Evolutionary conservation across 2,797 vertebrate genomes (phyloP).

Genomic region (Paedocypris micromegethes): DNA sequence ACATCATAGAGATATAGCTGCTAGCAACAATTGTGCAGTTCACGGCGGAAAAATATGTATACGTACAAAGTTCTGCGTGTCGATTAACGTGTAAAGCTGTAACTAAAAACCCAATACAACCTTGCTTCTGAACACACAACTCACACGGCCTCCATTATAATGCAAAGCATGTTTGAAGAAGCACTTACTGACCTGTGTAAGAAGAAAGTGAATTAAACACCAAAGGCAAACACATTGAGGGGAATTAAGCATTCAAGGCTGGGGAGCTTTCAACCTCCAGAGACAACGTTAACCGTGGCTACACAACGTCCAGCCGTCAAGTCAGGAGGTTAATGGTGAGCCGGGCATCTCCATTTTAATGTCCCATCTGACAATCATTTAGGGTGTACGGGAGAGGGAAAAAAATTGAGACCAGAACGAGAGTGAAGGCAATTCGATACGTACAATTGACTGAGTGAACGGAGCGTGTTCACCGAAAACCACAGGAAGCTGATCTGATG

Average conservation of each 20-base stretch:
- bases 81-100: too few relatives aligned
- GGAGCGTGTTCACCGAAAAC: not conserved
- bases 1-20: too few relatives aligned
- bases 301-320: constrained; percentile 32
- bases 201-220: constrained; percentile 43
- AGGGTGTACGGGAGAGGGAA: constrained; percentile 16
- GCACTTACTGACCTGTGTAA: constrained; percentile 35
- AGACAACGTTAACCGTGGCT: constrained; percentile 25
- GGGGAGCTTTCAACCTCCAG: constrained; percentile 23
- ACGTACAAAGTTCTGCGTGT: too few relatives aligned
- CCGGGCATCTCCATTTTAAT: constrained; percentile 45
- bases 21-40: too few relatives aligned
- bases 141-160: constrained; percentile 19
- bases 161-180: constrained; percentile 17
- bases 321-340: constrained; percentile 42
- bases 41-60: too few relatives aligned
- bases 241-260: constrained; percentile 35
- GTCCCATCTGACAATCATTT: constrained; percentile 47
- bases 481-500: constrained; percentile 12
- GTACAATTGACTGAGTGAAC: constrained; percentile 3
- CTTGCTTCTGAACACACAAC: constrained; percentile 3
- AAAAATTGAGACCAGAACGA: constrained; percentile 10
- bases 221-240: constrained; percentile 39
- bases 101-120: not conserved
- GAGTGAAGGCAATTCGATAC: constrained; percentile 29